Evolutionary conservation across 35 echinoderm and acorn worm species (phyloP), one percentile per base, ranked within the genome.

Genomic region (Amphiura filiformis): DNA sequence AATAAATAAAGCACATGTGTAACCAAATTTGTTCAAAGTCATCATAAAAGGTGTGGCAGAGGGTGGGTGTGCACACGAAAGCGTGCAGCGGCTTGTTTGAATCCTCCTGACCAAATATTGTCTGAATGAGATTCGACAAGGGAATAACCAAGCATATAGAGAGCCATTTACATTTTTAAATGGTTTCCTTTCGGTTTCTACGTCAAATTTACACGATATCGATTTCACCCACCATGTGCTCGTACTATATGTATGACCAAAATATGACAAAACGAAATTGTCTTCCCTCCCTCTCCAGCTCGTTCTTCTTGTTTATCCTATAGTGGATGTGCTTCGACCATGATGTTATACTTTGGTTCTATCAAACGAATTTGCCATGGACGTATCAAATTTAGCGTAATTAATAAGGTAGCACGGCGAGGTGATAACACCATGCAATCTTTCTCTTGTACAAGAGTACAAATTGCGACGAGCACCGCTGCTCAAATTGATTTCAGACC

Each of bases 321-420:
- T n/a, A n/a, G n/a, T n/a, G n/a, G n/a, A n/a, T n/a, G 15, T 30
- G 17, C 61, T 15, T 5, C 26, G 61, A 13, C 11, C 61, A 70
- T 13, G 15, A 70, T 47, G 41, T 47, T 70, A 70, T 34, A 37
- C 35, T 37, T 23, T 38, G 39, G 5, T 38, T 11, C 79, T 81
- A 37, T 42, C 79, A 38, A 31, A 47, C 39, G 44, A 85, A 61
- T 85, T 85, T 85, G 83, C 83, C 61, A 70, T 85, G 32, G 31
- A 56, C 83, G 83, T 85, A 85, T 85, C 56, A 85, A 85, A 85
- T 85, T 85, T 85, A 37, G 37, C 83, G 56, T 85, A 85, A 85
- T 85, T 85, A 65, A 85, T 56, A 85, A 83, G 56, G 44, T 17
- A 31, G 13, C 13, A 36, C 23, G 37, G 83, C 20, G 22, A n/a